phyloP scores from a whole-genome alignment of 2,888 invertebrate genomes.

The Philereme vetulata region DNA sequence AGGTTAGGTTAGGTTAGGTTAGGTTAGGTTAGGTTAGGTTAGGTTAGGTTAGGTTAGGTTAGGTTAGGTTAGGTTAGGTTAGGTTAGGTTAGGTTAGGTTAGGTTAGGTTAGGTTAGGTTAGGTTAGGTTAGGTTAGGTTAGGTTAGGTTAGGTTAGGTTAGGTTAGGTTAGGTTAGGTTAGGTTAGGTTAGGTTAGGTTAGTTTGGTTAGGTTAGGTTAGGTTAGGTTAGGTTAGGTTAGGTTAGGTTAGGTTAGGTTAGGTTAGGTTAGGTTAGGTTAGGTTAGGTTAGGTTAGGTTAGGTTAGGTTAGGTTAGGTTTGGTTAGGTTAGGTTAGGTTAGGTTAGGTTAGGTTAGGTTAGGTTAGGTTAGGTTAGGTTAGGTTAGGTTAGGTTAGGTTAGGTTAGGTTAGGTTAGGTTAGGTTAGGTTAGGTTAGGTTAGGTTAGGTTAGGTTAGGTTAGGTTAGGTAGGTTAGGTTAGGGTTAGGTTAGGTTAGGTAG shows the following conservation, averaged over 20 bases:
- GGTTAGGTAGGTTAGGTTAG: conserved; percentile 4
- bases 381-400: conserved; percentile 7
- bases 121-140: conserved; percentile 1
- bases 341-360: conserved; percentile 7
- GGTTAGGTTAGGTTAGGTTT: conserved; percentile 1
- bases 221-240: conserved; percentile 1
- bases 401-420: conserved; percentile 7
- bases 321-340: conserved; percentile 1
- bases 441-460: conserved; percentile 7
- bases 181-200: conserved; percentile 1
- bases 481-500: too few relatives aligned
- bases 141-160: conserved; percentile 1
- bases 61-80: conserved; percentile 1
- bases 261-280: conserved; percentile 1
- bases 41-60: conserved; percentile 24
- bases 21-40: conserved; percentile 32
- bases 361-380: conserved; percentile 7
- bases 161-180: conserved; percentile 1
- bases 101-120: conserved; percentile 1
- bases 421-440: conserved; percentile 7
- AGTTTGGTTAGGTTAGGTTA: conserved; percentile 1
- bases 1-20: too few relatives aligned
- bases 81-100: conserved; percentile 1
- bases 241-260: conserved; percentile 1
- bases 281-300: conserved; percentile 1